phyloP scores from a whole-genome alignment of 2,888 invertebrate genomes.

The Conops quadrifasciatus region DNA sequence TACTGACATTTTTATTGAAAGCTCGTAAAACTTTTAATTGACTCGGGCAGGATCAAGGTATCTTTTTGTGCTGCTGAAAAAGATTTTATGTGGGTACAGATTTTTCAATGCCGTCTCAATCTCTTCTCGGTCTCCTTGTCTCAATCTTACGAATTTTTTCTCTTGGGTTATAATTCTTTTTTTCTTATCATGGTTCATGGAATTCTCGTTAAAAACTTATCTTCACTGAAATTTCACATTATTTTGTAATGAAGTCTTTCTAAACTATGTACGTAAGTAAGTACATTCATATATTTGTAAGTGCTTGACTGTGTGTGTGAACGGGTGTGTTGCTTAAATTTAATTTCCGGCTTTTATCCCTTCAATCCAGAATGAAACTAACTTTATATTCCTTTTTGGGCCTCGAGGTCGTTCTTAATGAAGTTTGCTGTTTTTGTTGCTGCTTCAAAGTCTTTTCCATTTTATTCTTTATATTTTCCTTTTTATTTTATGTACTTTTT shows the following conservation, averaged over 20 bases:
- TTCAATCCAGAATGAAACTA: neutral
- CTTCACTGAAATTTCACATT: neutral
- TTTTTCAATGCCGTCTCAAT: no score
- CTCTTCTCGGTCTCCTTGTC: no score
- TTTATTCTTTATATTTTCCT: neutral
- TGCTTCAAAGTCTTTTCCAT: neutral
- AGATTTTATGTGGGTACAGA: no score
- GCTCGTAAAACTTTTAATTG: neutral
- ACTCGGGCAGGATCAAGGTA: neutral
- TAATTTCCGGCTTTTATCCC: slow-evolving; percentile 31
- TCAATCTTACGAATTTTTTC: neutral
- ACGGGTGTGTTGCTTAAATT: slow-evolving; percentile 28
- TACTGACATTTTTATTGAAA: neutral
- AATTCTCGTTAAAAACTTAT: neutral
- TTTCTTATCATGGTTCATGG: neutral
- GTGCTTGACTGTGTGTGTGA: neutral
- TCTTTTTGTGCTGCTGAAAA: slow-evolving; percentile 4
- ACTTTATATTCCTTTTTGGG: neutral
- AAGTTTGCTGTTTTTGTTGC: neutral
- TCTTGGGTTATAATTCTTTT: neutral
- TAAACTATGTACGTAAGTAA: no score
- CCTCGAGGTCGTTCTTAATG: neutral
- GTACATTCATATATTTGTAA: no score
- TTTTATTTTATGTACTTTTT: neutral
- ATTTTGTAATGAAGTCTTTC: no score